These are phyloP conservation scores for Leucophenga montana DNA, from an alignment of 2,888 invertebrate species.

Conservation along the genomic window DNA sequence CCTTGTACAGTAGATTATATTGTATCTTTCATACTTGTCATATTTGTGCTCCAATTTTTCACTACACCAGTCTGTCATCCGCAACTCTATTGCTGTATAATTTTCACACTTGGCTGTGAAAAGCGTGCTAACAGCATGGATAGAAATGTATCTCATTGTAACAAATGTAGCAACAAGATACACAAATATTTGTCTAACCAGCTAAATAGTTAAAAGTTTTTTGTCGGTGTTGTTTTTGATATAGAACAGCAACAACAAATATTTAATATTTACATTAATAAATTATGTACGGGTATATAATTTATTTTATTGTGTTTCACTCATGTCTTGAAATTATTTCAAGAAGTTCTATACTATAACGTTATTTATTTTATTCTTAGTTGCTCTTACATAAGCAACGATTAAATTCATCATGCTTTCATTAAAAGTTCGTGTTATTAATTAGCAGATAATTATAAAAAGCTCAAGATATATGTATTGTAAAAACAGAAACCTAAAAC, in stretches of 20 bases:
- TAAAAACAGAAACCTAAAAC: background rate
- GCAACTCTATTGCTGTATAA: constrained; percentile 3
- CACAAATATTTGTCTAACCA: constrained; percentile 44
- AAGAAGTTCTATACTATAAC: too few relatives aligned
- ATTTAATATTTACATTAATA: too few relatives aligned
- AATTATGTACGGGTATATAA: too few relatives aligned
- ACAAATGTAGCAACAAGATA: constrained; percentile 11
- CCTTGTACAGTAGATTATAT: too few relatives aligned
- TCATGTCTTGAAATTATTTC: too few relatives aligned
- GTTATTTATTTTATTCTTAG: too few relatives aligned
- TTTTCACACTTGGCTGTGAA: constrained; percentile 58
- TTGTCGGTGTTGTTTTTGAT: background rate
- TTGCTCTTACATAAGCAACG: too few relatives aligned
- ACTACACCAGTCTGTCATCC: background rate
- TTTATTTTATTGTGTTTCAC: too few relatives aligned
- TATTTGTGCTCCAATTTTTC: too few relatives aligned
- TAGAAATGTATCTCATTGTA: background rate
- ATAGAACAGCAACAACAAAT: too few relatives aligned
- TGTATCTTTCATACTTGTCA: too few relatives aligned
- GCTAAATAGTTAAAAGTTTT: background rate
- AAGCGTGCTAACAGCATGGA: constrained; percentile 53
- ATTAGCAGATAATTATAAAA: constrained; percentile 27
- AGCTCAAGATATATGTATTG: background rate
- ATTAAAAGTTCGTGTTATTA: constrained; percentile 25
- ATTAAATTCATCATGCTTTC: background rate